Evolutionary conservation across 2,797 vertebrate genomes (phyloP), one percentile per base, ranked within the genome.

Genomic region (Myotis pilosus): DNA sequence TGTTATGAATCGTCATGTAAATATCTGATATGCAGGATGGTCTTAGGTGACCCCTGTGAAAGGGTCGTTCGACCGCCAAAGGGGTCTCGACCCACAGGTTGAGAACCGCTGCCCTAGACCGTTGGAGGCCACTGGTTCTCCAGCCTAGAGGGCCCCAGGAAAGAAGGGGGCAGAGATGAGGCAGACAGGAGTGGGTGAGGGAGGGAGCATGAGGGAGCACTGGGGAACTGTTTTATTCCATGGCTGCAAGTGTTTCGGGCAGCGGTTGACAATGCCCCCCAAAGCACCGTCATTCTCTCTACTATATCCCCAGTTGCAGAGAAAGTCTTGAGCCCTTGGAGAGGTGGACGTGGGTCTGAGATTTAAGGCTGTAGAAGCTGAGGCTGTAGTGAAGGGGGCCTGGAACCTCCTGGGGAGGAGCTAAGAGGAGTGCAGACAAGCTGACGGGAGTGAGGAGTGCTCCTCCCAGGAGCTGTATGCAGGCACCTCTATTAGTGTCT

Each of bases 291-390:
- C 12, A 47, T 62, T 83, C 57, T 69, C 66, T 93, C 92, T 62
- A 22, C n/a, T 68, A 47, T 28, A 57, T 78, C 57, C 86, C 85
- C 86, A 11, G 0, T 47, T 25, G 36, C 30, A 82, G 81, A 85
- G 82, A 71, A 38, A 49, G 71, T 71, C 25, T 64, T 47, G 75
- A 96, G 94, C 96, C 96, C 95, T 96, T 89, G 87, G 62, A 82
- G 33, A 66, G 47, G 69, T 57, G 60, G 76, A 64, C 22, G 0
- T 6, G 86, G 76, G 72, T 74, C 36, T 30, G 72, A 85, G 92
- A 51, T 49, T 80, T 74, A 68, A 78, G 95, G 87, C 91, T 41
- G n/a, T 17, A 8, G 53, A 33, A 3, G 8, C 62, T 8, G 33
- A 90, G 60, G 69, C 83, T 93, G 53, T 36, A 57, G 83, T 44